Percentiles rank a stretch among this genome's conserved stretches.
Conservation (phyloP, 2,113 vertebrate species). For the Rhea americana region DNA sequence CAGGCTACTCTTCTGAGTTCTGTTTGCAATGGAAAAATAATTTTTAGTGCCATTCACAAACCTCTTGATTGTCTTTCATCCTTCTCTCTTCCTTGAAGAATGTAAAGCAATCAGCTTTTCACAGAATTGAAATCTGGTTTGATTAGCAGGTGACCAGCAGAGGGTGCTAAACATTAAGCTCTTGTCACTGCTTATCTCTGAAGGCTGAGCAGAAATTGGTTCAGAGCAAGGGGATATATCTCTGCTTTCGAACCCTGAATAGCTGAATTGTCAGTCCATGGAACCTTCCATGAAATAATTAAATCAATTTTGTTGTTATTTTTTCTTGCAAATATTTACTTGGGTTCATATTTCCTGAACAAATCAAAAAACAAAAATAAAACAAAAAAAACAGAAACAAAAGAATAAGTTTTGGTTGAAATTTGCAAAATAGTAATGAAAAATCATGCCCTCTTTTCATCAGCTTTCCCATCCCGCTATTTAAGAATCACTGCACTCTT, state of each 20-base stretch:
- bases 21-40: background rate
- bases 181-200: background rate
- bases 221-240: background rate
- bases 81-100: background rate
- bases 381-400: background rate
- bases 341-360: background rate
- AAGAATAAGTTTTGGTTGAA: background rate
- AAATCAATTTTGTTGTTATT: background rate
- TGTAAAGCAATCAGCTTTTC: background rate
- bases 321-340: background rate
- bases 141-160: constrained; percentile 47
- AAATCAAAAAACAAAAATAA: background rate
- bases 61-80: background rate
- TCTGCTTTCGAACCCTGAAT: background rate
- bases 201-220: background rate
- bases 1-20: background rate
- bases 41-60: background rate
- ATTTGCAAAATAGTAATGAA: background rate
- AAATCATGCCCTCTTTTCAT: background rate
- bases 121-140: background rate
- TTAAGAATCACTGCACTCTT: background rate
- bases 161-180: constrained; percentile 38
- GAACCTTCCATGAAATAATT: background rate
- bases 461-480: background rate
- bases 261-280: background rate